Evolutionary conservation across 2,888 invertebrate species (phyloP).

Genomic region (Spicauda simplicius): DNA sequence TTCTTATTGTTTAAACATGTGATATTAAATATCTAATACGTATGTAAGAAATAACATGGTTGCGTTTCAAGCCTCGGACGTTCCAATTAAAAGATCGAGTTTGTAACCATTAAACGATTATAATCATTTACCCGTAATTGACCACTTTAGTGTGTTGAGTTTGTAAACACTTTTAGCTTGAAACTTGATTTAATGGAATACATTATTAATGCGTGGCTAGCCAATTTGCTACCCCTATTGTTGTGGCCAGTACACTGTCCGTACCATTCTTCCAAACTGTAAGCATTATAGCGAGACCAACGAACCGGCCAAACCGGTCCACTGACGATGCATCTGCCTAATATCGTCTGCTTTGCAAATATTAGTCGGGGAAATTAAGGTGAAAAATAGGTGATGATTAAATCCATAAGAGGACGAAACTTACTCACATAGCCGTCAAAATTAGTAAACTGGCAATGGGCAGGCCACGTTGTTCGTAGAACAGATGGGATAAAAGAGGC

Average conservation of each 20-base stretch:
- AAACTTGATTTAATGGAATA: background rate
- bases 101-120: background rate
- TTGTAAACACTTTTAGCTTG: background rate
- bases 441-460: too few relatives aligned
- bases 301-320: constrained; percentile 11
- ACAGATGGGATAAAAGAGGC: too few relatives aligned
- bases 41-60: too few relatives aligned
- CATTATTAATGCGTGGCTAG: background rate
- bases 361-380: constrained; percentile 1
- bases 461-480: too few relatives aligned
- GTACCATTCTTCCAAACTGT: constrained; percentile 1
- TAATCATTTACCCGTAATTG: background rate
- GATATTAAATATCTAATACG: too few relatives aligned
- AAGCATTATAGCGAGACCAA: constrained; percentile 18
- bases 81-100: too few relatives aligned
- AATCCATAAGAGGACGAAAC: too few relatives aligned
- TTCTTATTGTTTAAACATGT: too few relatives aligned
- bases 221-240: background rate
- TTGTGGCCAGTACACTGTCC: background rate
- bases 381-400: too few relatives aligned
- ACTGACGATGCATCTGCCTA: constrained; percentile 9
- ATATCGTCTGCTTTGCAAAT: constrained; percentile 10
- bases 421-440: too few relatives aligned
- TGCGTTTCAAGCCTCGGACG: too few relatives aligned
- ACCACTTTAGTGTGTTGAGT: background rate